Percentiles rank a stretch among this genome's conserved stretches.
Evolutionary conservation across 1,140 invertebrate genomes (phyloP).

Genomic region (Drosophila nannoptera): DNA sequence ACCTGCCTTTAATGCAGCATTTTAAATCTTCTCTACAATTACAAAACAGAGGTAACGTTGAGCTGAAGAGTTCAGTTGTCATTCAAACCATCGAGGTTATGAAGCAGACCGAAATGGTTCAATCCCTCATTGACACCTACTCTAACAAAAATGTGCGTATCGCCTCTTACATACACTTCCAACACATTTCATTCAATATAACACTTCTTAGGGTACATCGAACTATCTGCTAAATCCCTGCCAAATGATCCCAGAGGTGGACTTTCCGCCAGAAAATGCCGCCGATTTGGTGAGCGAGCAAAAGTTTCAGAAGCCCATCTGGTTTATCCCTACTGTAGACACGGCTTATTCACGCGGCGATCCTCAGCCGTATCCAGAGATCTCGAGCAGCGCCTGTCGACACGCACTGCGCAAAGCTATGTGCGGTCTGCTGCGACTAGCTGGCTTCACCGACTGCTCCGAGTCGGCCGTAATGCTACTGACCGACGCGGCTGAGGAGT

Average conservation of each 20-base stretch:
- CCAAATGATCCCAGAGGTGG: slow-evolving; percentile 78
- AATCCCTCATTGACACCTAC: slow-evolving; percentile 77
- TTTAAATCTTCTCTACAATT: slow-evolving; percentile 2
- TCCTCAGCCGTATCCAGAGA: slow-evolving; percentile 58
- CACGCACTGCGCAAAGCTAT: slow-evolving; percentile 66
- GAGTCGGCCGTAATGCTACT: slow-evolving; percentile 68
- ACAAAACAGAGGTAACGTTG: slow-evolving; percentile 26
- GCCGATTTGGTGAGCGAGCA: slow-evolving; percentile 69
- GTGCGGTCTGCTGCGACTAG: slow-evolving; percentile 69
- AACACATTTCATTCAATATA: no score
- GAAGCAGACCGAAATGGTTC: slow-evolving; percentile 78
- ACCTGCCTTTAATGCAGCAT: no score
- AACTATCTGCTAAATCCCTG: slow-evolving; percentile 76
- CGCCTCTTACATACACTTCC: no score
- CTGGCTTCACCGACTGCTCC: slow-evolving; percentile 74
- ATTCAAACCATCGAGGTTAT: slow-evolving; percentile 78
- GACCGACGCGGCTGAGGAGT: slow-evolving; percentile 71
- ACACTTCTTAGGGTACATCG: slow-evolving; percentile 53
- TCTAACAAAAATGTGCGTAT: slow-evolving; percentile 72
- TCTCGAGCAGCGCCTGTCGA: slow-evolving; percentile 52
- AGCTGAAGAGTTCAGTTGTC: slow-evolving; percentile 68
- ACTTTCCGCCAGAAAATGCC: slow-evolving; percentile 75
- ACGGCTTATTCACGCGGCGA: slow-evolving; percentile 66
- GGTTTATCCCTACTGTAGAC: slow-evolving; percentile 70
- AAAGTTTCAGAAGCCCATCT: slow-evolving; percentile 77